Base-by-base conservation (phyloP, 2,888 invertebrate species). In the Philereme vetulata region DNA sequence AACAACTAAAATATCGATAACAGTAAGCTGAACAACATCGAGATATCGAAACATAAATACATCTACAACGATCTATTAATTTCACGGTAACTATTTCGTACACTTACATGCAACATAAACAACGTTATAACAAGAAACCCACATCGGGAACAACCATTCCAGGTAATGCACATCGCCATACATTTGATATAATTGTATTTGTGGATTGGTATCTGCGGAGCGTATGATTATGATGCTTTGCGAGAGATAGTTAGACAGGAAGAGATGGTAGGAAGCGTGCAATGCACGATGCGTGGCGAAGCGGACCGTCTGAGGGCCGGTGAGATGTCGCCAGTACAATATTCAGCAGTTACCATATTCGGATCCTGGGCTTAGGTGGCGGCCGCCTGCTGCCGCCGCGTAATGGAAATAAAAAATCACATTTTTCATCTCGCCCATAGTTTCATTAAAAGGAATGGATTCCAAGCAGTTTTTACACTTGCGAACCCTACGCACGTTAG, bases 331-430 rank as follows among this genome's bases (percentile, higher is more conserved):
- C 78, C 81, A 77, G 51, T 62, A 88, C 88, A 90, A 88, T 86
- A 88, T 78, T 82, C 79, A 78, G 80, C 80, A 80, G 78, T 97
- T 97, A 97, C 97, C 97, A 97, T 95, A 97, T 95, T 94, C 95
- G 95, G 93, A 97, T 96, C 96, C 97, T 95, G 93, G 97, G 96
- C 94, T 96, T 96, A 87, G 96, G 94, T 89, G 95, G 95, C 92
- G 96, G 96, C 95, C 96, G 95, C 94, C 95, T 95, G 93, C 86
- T 76, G 81, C 74, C 85, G 81, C 79, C 85, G 84, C 88, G 85
- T 81, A 94, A 93, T 93, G 93, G 90, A 93, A 93, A 90, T 80
- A 92, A 90, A 91, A 77, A 67, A 67, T 63, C 35, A 66, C 53
- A 65, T 51, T 60, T 65, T 69, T 65, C 66, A 69, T 64, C 65